These are phyloP conservation scores for Argynnis bischoffii DNA, from an alignment of 2,888 invertebrate genomes.

Conservation along the genomic window DNA sequence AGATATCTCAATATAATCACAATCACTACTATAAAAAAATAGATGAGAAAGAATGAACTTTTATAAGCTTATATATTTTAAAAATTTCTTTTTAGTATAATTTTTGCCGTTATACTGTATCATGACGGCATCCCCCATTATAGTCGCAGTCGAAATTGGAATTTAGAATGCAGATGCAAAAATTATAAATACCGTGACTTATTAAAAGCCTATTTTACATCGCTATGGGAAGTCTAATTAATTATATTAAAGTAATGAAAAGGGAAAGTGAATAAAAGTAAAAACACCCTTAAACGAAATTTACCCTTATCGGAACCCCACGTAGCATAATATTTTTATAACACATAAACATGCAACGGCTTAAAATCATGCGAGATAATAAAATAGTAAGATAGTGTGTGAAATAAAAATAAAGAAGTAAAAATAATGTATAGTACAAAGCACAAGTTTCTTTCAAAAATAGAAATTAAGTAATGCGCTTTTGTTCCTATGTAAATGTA, in stretches of 20 bases:
- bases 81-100: no score
- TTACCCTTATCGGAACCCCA: conserved; percentile 52
- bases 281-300: conserved; percentile 53
- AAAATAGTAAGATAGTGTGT: conserved; percentile 17
- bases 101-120: no score
- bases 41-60: no score
- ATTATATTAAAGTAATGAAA: conserved; percentile 18
- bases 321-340: conserved; percentile 61
- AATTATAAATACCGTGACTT: neutral
- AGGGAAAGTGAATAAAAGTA: conserved; percentile 44
- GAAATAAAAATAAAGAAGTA: no score
- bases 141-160: neutral
- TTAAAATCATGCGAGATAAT: conserved; percentile 24
- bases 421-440: no score
- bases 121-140: no score
- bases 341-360: conserved; percentile 62
- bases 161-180: neutral
- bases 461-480: no score
- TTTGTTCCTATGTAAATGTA: no score
- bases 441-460: no score
- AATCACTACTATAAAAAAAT: no score
- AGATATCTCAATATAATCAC: no score
- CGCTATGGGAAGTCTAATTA: conserved; percentile 24
- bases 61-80: no score
- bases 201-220: conserved; percentile 13